Base-by-base conservation (phyloP, 2,113 vertebrate species). In the Mormoops blainvillei region DNA sequence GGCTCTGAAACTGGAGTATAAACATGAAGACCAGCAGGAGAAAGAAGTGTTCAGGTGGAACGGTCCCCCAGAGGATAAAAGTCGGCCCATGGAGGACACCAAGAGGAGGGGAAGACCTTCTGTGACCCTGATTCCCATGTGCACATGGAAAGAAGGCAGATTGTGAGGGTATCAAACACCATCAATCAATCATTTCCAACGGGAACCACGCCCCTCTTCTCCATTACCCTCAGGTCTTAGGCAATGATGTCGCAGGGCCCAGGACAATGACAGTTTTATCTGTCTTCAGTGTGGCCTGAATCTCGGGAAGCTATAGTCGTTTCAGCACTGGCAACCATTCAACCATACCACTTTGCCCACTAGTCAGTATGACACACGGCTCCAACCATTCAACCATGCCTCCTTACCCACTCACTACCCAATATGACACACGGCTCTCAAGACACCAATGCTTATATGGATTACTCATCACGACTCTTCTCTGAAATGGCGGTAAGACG, bases 261-360 rank as follows among this genome's bases (percentile, higher is more conserved):
- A 43, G 20, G 36, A 24, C n/a, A 26, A 61, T 45, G 11, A 8
- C 45, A 13, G 50, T 24, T 43, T 22, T 54, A 67, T 33, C 61
- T 5, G 2, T 15, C n/a, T 38, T 82, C 12, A 16, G 45, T 45
- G 70, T 13, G 13, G 8, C 33, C 18, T 68, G 73, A 26, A 33
- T 26, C 28, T 86, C 38, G 31, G 58, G 12, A 58, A 48, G 41
- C 58, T 28, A 13, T 3, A 10, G 38, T 54, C 43, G 18, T 20
- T 38, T 41, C n/a, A 6, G 5, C 0, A 5, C 0, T 9, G 16
- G 56, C 83, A 26, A 15, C 26, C 20, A 2, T 15, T 16, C 14
- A 33, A 20, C n/a, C 18, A 4, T 0, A 0, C 13, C 19, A 13
- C 31, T 61, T 13, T 2, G 19, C n/a, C 45, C 63, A 43, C n/a